Percentiles rank a stretch among this genome's conserved stretches.
These are phyloP conservation scores for Telmatochromis sp. DNA, from an alignment of 2,113 vertebrate genomes.

Conservation along the genomic window DNA sequence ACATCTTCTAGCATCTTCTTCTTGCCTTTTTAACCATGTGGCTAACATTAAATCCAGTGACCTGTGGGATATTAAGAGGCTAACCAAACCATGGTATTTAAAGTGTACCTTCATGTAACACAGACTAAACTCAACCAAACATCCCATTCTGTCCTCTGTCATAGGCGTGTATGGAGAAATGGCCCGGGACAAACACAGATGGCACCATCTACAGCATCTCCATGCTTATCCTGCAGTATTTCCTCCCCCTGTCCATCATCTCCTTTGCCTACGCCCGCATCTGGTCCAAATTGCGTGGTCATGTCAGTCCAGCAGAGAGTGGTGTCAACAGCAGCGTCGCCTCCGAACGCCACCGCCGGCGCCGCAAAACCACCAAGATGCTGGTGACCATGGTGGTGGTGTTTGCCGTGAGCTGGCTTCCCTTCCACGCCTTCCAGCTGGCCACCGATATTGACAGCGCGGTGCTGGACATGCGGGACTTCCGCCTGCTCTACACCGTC, in stretches of 20 bases:
- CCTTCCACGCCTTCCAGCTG: constrained; percentile 91
- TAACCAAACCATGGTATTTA: not conserved
- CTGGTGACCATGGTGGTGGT: constrained; percentile 90
- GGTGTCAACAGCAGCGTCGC: constrained; percentile 46
- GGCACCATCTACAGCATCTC: constrained; percentile 87
- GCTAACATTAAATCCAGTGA: not conserved
- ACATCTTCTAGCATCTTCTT: not conserved
- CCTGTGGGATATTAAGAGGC: not conserved
- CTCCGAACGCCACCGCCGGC: constrained; percentile 80
- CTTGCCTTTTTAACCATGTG: not conserved
- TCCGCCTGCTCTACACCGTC: constrained; percentile 88
- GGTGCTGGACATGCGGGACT: constrained; percentile 86
- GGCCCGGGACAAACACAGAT: constrained; percentile 82
- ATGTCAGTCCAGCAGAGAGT: constrained; percentile 74
- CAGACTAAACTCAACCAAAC: not conserved
- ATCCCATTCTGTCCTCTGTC: not conserved
- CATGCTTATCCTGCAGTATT: constrained; percentile 86
- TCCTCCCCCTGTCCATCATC: constrained; percentile 86
- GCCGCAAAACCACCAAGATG: constrained; percentile 92
- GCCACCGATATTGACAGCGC: constrained; percentile 88
- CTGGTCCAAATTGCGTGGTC: constrained; percentile 88
- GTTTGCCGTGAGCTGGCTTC: constrained; percentile 92
- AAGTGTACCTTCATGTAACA: not conserved
- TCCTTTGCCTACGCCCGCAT: constrained; percentile 86
- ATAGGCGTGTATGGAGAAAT: constrained; percentile 85